A percentile compares a stretch with the other conserved stretches of the same genome.
These are phyloP conservation scores for Sinonovacula constricta DNA, from an alignment of 1,140 invertebrate species.

Conservation along the genomic window DNA sequence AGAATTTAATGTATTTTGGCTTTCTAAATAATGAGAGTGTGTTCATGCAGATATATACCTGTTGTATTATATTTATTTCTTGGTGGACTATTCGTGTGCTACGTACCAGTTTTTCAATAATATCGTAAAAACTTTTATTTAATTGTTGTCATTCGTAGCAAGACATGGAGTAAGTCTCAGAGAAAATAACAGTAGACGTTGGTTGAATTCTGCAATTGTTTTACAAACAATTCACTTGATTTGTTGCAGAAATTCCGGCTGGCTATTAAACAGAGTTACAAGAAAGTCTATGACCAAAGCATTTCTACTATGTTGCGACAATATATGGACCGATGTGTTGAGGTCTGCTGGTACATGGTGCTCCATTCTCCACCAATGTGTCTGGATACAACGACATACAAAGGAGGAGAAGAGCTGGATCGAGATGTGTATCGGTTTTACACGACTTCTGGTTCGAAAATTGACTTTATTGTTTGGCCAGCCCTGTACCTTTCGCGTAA, in stretches of 20 bases:
- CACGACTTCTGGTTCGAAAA: constrained; percentile 16
- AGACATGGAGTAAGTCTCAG: no score
- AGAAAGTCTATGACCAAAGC: constrained; percentile 16
- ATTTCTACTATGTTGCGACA: constrained; percentile 11
- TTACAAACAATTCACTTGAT: background rate
- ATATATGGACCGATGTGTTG: constrained; percentile 38
- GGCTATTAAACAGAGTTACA: constrained; percentile 18
- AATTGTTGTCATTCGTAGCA: no score
- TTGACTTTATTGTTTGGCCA: constrained; percentile 40
- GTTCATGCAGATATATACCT: no score
- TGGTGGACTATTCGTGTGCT: no score
- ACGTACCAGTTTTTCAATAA: no score
- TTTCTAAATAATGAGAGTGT: no score
- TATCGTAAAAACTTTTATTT: no score
- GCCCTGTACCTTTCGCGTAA: constrained; percentile 4
- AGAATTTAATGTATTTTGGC: no score
- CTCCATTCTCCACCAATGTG: constrained; percentile 19
- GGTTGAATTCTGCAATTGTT: background rate
- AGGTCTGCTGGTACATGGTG: constrained; percentile 42
- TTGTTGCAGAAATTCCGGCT: constrained; percentile 27
- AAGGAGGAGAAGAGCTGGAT: constrained; percentile 31
- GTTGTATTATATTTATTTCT: no score
- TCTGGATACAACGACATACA: constrained; percentile 10
- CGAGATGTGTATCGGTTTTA: constrained; percentile 30
- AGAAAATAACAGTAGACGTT: no score